These are phyloP conservation scores for Sarcophaga rosellei DNA, from an alignment of 2,888 invertebrate species.

Conservation along the genomic window DNA sequence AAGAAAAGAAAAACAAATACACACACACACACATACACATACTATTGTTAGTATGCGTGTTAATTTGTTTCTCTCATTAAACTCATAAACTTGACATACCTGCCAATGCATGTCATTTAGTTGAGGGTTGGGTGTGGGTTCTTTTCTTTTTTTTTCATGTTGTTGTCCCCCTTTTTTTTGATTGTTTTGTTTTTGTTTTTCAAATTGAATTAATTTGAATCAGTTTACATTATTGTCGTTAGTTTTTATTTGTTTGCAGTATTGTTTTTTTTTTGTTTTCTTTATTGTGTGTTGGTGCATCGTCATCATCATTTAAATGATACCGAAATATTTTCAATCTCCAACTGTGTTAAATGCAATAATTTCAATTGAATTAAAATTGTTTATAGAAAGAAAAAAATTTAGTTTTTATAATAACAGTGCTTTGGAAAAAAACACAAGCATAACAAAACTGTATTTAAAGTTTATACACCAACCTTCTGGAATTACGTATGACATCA, in stretches of 20 bases:
- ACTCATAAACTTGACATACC: neutral
- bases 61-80: neutral
- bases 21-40: neutral
- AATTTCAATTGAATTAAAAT: conserved; percentile 47
- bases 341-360: conserved; percentile 37
- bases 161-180: conserved; percentile 27
- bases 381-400: neutral
- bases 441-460: too few relatives aligned
- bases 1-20: neutral
- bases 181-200: conserved; percentile 24
- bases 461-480: too few relatives aligned
- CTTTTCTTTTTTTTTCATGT: neutral
- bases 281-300: neutral
- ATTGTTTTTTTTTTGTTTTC: conserved; percentile 7
- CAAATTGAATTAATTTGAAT: conserved; percentile 79
- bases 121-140: neutral
- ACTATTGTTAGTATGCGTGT: neutral
- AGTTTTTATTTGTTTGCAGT: neutral
- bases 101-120: neutral
- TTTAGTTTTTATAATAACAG: neutral
- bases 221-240: conserved; percentile 76
- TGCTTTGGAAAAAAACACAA: too few relatives aligned
- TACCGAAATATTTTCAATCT: conserved; percentile 12
- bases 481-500: neutral
- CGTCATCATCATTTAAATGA: conserved; percentile 3